Percentiles rank a stretch among this genome's conserved stretches.
phyloP scores from a whole-genome alignment of 2,797 vertebrate genomes.

The Gadopsis bispinosus region DNA sequence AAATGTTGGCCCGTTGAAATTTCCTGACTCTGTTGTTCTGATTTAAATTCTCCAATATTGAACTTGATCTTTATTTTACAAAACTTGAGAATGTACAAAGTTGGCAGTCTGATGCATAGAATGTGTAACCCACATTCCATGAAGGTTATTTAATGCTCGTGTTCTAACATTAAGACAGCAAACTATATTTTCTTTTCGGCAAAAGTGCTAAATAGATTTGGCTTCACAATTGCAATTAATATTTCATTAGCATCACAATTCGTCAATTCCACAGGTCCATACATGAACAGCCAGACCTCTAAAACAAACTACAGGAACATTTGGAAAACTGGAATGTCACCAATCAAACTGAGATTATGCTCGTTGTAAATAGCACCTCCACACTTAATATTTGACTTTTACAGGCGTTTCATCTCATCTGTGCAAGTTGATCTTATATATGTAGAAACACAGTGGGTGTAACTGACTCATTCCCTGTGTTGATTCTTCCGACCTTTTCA shows the following conservation, averaged over 20 bases:
- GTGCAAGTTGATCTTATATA: neutral
- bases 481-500: neutral
- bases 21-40: constrained; percentile 3
- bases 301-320: neutral
- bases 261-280: neutral
- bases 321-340: neutral
- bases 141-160: neutral
- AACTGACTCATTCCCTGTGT: neutral
- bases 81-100: neutral
- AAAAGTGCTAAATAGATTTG: neutral
- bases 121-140: neutral
- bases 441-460: neutral
- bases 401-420: neutral
- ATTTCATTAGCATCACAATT: neutral
- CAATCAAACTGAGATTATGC: neutral
- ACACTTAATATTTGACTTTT: neutral
- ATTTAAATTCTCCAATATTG: neutral
- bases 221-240: neutral
- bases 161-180: neutral
- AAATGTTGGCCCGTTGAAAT: constrained; percentile 79
- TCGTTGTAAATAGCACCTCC: neutral
- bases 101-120: neutral
- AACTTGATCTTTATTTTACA: constrained; percentile 14
- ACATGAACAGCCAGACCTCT: neutral
- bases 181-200: neutral